Evolutionary conservation across 2,113 vertebrate species (phyloP).

Genomic region (Labeo catla): DNA sequence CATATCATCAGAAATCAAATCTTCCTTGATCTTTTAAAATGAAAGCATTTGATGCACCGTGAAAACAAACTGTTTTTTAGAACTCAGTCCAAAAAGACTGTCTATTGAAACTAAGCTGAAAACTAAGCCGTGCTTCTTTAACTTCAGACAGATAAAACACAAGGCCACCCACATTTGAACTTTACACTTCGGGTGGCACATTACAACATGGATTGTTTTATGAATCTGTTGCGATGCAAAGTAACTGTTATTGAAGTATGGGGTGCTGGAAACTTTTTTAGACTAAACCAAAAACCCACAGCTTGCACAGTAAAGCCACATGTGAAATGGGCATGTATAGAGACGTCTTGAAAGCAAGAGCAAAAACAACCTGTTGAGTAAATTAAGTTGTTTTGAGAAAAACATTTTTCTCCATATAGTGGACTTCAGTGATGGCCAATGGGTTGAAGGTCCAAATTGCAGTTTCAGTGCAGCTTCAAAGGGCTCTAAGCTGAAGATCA

Average conservation of each 20-base stretch:
- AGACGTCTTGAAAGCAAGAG: not conserved
- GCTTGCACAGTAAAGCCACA: not conserved
- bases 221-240: not conserved
- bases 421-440: too few relatives aligned
- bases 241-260: constrained; percentile 2
- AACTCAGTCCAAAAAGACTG: not conserved
- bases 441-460: too few relatives aligned
- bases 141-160: not conserved
- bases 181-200: not conserved
- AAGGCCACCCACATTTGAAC: not conserved
- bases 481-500: too few relatives aligned
- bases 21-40: not conserved
- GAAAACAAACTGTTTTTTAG: not conserved
- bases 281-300: not conserved
- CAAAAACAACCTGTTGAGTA: too few relatives aligned
- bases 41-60: not conserved
- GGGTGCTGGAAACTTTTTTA: not conserved
- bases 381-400: too few relatives aligned
- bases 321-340: not conserved
- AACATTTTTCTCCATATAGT: too few relatives aligned
- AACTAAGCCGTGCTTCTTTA: not conserved
- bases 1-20: not conserved
- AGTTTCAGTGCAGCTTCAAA: too few relatives aligned
- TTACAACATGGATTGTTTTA: not conserved
- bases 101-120: not conserved